Base-by-base conservation (phyloP, 1,140 invertebrate species). In the Aporrectodea caliginosa region DNA sequence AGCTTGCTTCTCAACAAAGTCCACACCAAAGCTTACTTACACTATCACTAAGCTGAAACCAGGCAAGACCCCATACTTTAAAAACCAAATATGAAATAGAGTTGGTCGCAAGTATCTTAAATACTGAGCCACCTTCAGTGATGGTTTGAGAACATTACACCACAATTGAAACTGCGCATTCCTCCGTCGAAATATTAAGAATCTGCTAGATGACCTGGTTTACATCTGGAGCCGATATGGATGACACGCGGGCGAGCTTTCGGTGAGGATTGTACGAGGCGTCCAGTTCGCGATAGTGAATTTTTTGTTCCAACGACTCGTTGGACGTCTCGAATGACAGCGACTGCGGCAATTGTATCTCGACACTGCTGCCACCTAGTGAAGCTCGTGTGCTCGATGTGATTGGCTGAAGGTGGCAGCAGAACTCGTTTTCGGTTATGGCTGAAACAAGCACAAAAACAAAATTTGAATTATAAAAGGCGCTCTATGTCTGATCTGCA, bases 141-240 rank as follows among this genome's bases (percentile, higher is more conserved):
- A n/a, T n/a, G n/a, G n/a, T n/a, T n/a, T n/a, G n/a, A n/a, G n/a
- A n/a, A n/a, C n/a, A n/a, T n/a, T n/a, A n/a, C n/a, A n/a, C n/a
- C n/a, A n/a, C n/a, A n/a, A n/a, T n/a, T n/a, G n/a, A n/a, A n/a
- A n/a, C n/a, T n/a, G n/a, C n/a, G n/a, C n/a, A n/a, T n/a, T n/a
- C n/a, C n/a, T n/a, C n/a, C n/a, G n/a, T n/a, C n/a, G n/a, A n/a
- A n/a, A n/a, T n/a, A n/a, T n/a, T n/a, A n/a, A n/a, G n/a, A n/a
- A n/a, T n/a, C n/a, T n/a, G n/a, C n/a, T n/a, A n/a, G 30, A 22
- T 70, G 27, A 79, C 78, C 78, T 79, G 71, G 72, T 79, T 79
- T n/a, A 79, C 78, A 31, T 79, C 78, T 14, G 78, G 78, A 29
- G 78, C 78, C 29, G 78, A 79, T 33, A 79, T 32, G 6, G 78